A percentile compares a stretch with the other conserved stretches of the same genome.
These are phyloP conservation scores for Strix uralensis DNA, from an alignment of 2,113 vertebrate species.

Conservation along the genomic window DNA sequence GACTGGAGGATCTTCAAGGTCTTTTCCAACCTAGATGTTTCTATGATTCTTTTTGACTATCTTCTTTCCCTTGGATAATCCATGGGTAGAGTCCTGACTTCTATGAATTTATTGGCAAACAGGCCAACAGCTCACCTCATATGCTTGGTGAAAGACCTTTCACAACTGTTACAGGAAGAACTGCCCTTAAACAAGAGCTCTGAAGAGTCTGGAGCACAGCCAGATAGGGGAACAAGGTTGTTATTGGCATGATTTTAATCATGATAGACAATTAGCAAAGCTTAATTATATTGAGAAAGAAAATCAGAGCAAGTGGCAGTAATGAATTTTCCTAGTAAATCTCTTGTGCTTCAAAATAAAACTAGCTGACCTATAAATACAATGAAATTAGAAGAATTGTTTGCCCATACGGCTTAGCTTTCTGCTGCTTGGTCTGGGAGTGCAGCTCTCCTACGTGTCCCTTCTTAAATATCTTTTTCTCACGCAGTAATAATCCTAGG, in stretches of 20 bases:
- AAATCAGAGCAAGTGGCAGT: constrained; percentile 73
- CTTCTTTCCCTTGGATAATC: neutral
- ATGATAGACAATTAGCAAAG: constrained; percentile 81
- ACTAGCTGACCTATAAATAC: constrained; percentile 76
- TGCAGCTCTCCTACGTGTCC: neutral
- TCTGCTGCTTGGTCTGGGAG: constrained; percentile 20
- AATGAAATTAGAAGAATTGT: constrained; percentile 62
- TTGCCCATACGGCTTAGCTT: constrained; percentile 49
- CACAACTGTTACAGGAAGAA: constrained; percentile 58
- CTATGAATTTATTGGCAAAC: neutral
- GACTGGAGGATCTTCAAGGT: too few relatives aligned
- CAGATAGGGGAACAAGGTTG: constrained; percentile 75
- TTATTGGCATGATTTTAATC: constrained; percentile 82
- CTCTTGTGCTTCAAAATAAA: constrained; percentile 72
- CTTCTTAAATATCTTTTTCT: neutral
- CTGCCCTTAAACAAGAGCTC: constrained; percentile 70
- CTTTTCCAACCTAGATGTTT: too few relatives aligned
- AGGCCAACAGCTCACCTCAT: neutral
- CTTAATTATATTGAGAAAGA: constrained; percentile 78
- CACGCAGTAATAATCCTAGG: neutral
- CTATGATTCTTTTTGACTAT: neutral
- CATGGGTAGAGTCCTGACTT: neutral
- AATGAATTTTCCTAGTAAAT: constrained; percentile 77
- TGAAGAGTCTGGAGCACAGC: constrained; percentile 71
- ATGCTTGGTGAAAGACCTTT: constrained; percentile 47